Evolutionary conservation across 2,113 vertebrate genomes (phyloP).

Genomic region (Dicerorhinus sumatrensis): DNA sequence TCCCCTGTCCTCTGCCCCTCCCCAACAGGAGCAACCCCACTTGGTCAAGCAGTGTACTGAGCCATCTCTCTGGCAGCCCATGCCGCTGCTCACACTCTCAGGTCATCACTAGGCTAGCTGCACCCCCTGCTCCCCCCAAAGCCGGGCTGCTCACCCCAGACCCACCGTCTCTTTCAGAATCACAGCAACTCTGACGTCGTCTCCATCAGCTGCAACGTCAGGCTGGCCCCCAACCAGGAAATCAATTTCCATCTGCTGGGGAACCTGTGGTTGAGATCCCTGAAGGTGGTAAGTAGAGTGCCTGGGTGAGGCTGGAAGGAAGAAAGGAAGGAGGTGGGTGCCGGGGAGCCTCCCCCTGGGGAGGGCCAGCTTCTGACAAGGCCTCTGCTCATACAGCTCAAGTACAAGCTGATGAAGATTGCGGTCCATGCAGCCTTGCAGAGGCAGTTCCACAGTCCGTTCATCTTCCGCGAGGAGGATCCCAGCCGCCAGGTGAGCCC

Average conservation of each 20-base stretch:
- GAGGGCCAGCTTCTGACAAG: neutral
- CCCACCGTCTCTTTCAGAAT: slow-evolving; percentile 87
- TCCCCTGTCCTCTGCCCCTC: neutral
- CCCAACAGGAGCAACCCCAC: neutral
- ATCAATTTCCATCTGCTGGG: slow-evolving; percentile 88
- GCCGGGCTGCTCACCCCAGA: neutral
- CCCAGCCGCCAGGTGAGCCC: slow-evolving; percentile 88
- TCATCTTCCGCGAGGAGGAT: slow-evolving; percentile 88
- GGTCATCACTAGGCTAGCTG: neutral
- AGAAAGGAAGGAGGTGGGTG: neutral
- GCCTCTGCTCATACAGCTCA: slow-evolving; percentile 81
- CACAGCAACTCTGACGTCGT: slow-evolving; percentile 89
- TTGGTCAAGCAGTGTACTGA: neutral
- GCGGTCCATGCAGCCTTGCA: slow-evolving; percentile 80
- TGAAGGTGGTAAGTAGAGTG: slow-evolving; percentile 89
- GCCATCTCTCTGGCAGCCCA: neutral
- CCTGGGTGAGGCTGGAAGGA: neutral
- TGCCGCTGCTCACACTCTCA: neutral
- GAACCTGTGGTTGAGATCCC: slow-evolving; percentile 87
- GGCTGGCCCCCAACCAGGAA: slow-evolving; percentile 86
- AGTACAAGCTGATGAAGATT: slow-evolving; percentile 87
- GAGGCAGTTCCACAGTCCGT: slow-evolving; percentile 87
- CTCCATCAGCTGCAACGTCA: slow-evolving; percentile 88
- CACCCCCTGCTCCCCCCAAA: neutral
- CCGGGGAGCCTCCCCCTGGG: neutral